Conservation (phyloP, 30 jellyfish, hydroid and myxozoan genomes). For the Aurelia coerulea region DNA sequence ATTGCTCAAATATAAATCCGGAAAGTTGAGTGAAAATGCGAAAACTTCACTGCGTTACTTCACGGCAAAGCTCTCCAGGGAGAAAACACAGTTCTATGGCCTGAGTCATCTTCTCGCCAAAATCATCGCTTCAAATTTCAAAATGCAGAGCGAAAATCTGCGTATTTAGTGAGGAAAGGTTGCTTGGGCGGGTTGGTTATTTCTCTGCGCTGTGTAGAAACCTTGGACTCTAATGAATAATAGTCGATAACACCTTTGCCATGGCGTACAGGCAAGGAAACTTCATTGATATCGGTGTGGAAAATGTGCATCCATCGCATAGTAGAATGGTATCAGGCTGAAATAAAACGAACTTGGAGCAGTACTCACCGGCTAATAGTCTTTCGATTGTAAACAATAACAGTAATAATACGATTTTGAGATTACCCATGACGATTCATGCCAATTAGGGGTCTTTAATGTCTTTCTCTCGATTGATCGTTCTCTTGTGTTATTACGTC, state of each 20-base stretch:
- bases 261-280: slow-evolving; percentile 14
- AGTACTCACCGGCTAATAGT: slow-evolving; percentile 47
- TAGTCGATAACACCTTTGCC: slow-evolving; percentile 13
- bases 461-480: slow-evolving; percentile 44
- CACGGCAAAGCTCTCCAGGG: slow-evolving; percentile 16
- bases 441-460: slow-evolving; percentile 30
- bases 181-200: background rate
- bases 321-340: too few species aligned
- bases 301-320: too few species aligned
- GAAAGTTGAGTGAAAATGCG: slow-evolving; percentile 51
- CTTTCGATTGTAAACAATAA: slow-evolving; percentile 30
- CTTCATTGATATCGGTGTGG: too few species aligned
- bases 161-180: too few species aligned
- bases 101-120: too few species aligned
- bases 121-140: background rate
- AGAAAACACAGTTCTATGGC: background rate
- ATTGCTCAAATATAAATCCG: slow-evolving; percentile 51
- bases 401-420: slow-evolving; percentile 50
- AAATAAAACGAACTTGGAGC: background rate
- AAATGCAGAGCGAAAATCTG: background rate
- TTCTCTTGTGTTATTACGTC: slow-evolving; percentile 52
- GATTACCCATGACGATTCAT: slow-evolving; percentile 64
- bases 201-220: background rate
- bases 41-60: slow-evolving; percentile 29
- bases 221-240: background rate